phyloP scores from a whole-genome alignment of 2,113 vertebrate species.

The Herpetotheres cachinnans region DNA sequence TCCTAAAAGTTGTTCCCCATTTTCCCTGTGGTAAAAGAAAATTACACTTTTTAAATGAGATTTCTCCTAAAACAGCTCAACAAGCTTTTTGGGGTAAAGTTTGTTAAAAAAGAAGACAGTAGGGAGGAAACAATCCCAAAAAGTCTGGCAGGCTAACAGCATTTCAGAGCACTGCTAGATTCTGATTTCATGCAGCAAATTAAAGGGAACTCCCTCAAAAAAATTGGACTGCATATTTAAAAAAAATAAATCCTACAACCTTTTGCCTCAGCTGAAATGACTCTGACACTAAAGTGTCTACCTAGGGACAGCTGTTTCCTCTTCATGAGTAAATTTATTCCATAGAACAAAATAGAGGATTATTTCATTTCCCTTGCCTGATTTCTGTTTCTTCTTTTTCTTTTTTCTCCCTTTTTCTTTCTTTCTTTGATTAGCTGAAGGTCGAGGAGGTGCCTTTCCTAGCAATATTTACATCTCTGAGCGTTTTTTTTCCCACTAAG shows the following conservation, averaged over 20 bases:
- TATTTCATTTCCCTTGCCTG: not conserved
- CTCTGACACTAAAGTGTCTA: slow-evolving; percentile 36
- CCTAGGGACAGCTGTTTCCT: slow-evolving; percentile 38
- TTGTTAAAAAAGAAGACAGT: not conserved
- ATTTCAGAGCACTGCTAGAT: slow-evolving; percentile 20
- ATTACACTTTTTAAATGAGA: accelerated
- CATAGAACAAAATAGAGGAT: not conserved
- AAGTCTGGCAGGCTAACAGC: not conserved
- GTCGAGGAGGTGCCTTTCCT: not conserved
- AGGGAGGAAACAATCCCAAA: not conserved
- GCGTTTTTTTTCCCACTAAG: not conserved
- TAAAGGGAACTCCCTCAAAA: slow-evolving; percentile 56
- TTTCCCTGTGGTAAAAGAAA: not conserved
- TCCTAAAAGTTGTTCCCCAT: not conserved
- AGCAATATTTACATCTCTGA: not conserved
- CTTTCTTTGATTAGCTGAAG: not conserved
- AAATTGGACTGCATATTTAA: not conserved
- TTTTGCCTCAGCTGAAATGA: slow-evolving; percentile 41
- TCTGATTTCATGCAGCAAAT: slow-evolving; percentile 46
- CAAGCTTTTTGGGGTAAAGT: not conserved
- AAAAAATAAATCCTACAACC: not conserved
- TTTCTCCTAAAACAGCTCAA: not conserved
- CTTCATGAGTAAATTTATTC: slow-evolving; percentile 54
- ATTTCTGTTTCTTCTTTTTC: not conserved
- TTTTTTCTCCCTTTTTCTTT: not conserved